Conservation (phyloP, 2,888 invertebrate genomes). For the Odontocolon sp. region DNA sequence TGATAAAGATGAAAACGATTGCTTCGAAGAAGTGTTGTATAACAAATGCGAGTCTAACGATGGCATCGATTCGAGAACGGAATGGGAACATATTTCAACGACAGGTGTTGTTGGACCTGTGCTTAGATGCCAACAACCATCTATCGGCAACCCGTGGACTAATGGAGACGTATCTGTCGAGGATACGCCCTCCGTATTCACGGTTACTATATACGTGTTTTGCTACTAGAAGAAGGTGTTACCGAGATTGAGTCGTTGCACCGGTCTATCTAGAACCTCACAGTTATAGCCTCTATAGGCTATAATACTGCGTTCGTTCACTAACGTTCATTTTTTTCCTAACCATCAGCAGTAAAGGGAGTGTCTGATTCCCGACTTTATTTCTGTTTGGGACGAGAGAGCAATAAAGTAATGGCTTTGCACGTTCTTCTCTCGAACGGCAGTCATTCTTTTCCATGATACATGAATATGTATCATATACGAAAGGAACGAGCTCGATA, state of each 20-base stretch:
- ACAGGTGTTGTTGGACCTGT: constrained; percentile 44
- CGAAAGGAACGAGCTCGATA: constrained; percentile 37
- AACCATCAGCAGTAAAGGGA: constrained; percentile 50
- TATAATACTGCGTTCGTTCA: constrained; percentile 31
- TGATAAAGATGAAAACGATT: constrained; percentile 25
- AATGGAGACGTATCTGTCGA: constrained; percentile 68
- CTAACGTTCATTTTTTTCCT: constrained; percentile 31
- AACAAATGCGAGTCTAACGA: too few relatives aligned
- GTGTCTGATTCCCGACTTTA: constrained; percentile 50
- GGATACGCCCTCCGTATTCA: constrained; percentile 62
- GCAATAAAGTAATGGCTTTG: constrained; percentile 56
- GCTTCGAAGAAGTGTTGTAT: background rate
- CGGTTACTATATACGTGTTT: constrained; percentile 25
- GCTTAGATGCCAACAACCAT: constrained; percentile 22
- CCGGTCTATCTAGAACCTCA: constrained; percentile 51
- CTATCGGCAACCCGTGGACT: constrained; percentile 45
- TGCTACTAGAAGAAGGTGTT: constrained; percentile 63
- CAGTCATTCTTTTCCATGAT: constrained; percentile 48
- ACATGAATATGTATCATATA: constrained; percentile 58
- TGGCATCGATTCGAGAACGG: constrained; percentile 6
- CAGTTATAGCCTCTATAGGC: constrained; percentile 28
- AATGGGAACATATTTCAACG: constrained; percentile 46
- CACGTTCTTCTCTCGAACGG: constrained; percentile 10
- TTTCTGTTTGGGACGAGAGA: constrained; percentile 41
- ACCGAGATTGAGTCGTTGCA: constrained; percentile 70